phyloP scores from a whole-genome alignment of 2,888 invertebrate species.

The Rhamphomyia laevipes region DNA sequence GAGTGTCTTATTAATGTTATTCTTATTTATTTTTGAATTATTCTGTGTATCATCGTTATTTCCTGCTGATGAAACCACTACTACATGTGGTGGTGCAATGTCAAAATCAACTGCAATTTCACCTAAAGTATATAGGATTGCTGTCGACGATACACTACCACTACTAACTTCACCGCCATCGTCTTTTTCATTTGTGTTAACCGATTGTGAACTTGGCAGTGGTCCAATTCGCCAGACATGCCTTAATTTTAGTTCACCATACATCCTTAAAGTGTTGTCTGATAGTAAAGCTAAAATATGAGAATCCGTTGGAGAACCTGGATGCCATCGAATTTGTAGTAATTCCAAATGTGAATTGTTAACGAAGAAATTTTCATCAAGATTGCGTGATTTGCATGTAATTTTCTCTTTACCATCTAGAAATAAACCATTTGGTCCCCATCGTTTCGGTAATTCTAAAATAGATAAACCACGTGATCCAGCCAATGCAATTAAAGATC shows the following conservation, averaged over 20 bases:
- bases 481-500: conserved; percentile 50
- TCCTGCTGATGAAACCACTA: neutral
- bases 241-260: conserved; percentile 32
- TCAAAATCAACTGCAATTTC: conserved; percentile 83
- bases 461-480: conserved; percentile 54
- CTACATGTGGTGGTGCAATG: conserved; percentile 42
- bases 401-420: conserved; percentile 52
- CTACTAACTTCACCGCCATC: conserved; percentile 3
- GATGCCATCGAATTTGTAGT: conserved; percentile 74
- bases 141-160: conserved; percentile 17
- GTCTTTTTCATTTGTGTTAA: conserved; percentile 4
- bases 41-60: neutral
- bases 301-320: conserved; percentile 61
- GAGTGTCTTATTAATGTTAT: too few relatives aligned
- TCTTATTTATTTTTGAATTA: neutral
- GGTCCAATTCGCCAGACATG: conserved; percentile 44
- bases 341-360: conserved; percentile 57
- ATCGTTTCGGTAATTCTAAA: conserved; percentile 54
- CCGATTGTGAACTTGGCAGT: conserved; percentile 24
- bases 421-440: conserved; percentile 52
- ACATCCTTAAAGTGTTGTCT: conserved; percentile 62
- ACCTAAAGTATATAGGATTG: conserved; percentile 49
- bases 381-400: conserved; percentile 52
- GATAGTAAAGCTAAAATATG: conserved; percentile 72
- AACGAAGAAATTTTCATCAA: conserved; percentile 63